Conservation (phyloP, 2,888 invertebrate genomes). For the Rhingia rostrata region DNA sequence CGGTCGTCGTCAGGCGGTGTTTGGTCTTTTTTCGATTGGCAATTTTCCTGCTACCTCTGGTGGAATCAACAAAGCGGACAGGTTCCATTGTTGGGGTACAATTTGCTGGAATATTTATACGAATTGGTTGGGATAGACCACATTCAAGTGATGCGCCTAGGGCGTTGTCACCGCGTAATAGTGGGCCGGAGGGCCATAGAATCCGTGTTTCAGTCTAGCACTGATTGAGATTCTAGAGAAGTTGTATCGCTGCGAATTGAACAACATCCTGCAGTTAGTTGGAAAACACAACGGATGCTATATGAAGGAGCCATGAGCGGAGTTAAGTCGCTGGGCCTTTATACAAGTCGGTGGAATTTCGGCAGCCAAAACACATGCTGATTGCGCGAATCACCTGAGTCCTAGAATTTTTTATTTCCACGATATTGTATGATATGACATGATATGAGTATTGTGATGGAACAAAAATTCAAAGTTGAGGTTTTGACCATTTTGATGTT, state of each 20-base stretch:
- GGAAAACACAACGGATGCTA: slow-evolving; percentile 36
- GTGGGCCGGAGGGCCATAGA: slow-evolving; percentile 24
- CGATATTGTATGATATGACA: too few relatives aligned
- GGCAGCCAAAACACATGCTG: too few relatives aligned
- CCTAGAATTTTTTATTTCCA: too few relatives aligned
- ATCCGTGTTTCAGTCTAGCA: slow-evolving; percentile 43
- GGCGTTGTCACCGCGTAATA: slow-evolving; percentile 54
- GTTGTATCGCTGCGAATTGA: slow-evolving; percentile 39
- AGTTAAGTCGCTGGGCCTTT: neutral
- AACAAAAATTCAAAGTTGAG: too few relatives aligned
- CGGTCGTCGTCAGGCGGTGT: neutral
- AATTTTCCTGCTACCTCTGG: slow-evolving; percentile 21
- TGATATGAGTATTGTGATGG: too few relatives aligned
- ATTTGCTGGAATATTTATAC: slow-evolving; percentile 69
- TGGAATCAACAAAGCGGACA: slow-evolving; percentile 45
- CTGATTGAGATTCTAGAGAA: slow-evolving; percentile 57
- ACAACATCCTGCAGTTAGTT: slow-evolving; percentile 45
- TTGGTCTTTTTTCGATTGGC: slow-evolving; percentile 2
- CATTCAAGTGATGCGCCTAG: slow-evolving; percentile 52
- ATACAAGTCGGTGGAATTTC: too few relatives aligned
- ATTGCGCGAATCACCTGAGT: too few relatives aligned
- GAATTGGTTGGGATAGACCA: slow-evolving; percentile 45
- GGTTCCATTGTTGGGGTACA: slow-evolving; percentile 68
- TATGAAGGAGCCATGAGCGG: slow-evolving; percentile 24
- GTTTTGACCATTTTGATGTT: too few relatives aligned